phyloP scores from a whole-genome alignment of 2,888 invertebrate genomes.

The Lepeophtheirus nordmannii region DNA sequence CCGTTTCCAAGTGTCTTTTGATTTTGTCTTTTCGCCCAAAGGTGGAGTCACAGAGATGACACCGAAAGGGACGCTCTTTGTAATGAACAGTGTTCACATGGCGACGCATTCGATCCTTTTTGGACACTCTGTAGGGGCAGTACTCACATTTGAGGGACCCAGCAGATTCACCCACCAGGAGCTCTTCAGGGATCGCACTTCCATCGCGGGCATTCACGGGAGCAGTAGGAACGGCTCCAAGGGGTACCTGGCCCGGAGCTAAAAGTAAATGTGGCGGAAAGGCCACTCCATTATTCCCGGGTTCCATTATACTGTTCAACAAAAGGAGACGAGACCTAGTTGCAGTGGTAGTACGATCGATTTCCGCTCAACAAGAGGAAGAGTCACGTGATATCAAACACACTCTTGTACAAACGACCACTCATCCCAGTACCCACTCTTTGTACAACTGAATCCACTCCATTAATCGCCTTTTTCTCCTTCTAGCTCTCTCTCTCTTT shows the following conservation, averaged over 20 bases:
- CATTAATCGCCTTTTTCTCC: too few relatives aligned
- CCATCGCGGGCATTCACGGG: background rate
- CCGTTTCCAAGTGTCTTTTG: conserved; percentile 17
- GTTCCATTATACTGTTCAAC: too few relatives aligned
- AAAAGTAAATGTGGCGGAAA: background rate
- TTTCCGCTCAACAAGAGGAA: too few relatives aligned
- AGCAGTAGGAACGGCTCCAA: background rate
- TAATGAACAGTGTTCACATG: conserved; percentile 14
- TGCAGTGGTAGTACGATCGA: too few relatives aligned
- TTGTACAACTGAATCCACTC: too few relatives aligned
- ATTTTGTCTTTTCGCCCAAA: conserved; percentile 23
- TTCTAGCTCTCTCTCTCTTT: too few relatives aligned
- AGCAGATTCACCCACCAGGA: background rate
- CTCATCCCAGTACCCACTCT: too few relatives aligned
- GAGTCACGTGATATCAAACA: too few relatives aligned
- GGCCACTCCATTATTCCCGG: background rate
- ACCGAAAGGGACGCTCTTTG: conserved; percentile 13
- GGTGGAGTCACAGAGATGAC: conserved; percentile 11
- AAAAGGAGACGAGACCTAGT: too few relatives aligned
- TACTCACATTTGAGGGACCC: conserved; percentile 9
- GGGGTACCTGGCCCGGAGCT: background rate
- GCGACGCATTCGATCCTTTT: conserved; percentile 13
- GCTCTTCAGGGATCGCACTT: background rate
- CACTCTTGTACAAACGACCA: too few relatives aligned
- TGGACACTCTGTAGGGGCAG: conserved; percentile 3